Percentiles rank a stretch among this genome's conserved stretches.
Evolutionary conservation across 2,113 vertebrate species (phyloP).

Genomic region (Phylloscopus trochiloides): DNA sequence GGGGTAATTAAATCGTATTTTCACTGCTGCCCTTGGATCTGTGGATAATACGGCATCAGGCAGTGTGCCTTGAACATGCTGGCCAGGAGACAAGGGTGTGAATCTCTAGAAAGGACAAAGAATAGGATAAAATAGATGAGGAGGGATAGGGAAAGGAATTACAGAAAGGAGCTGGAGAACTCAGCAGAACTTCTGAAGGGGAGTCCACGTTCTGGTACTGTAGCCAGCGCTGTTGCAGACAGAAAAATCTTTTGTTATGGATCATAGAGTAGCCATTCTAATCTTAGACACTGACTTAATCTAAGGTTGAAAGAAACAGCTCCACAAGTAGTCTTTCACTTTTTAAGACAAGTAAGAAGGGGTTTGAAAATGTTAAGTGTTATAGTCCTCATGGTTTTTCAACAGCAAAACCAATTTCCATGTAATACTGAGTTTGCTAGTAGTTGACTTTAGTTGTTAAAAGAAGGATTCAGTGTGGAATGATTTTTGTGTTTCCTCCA

Average conservation of each 20-base stretch:
- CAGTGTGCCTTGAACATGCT: background rate
- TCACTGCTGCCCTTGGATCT: background rate
- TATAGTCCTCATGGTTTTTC: background rate
- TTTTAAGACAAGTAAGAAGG: background rate
- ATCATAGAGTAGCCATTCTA: background rate
- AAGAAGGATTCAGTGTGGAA: background rate
- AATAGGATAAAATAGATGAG: background rate
- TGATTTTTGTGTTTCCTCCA: background rate
- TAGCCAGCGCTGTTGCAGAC: background rate
- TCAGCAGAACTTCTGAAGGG: background rate
- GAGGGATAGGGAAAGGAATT: background rate
- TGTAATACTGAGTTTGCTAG: background rate
- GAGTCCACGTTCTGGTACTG: fast-evolving
- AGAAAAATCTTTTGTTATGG: background rate
- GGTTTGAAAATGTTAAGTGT: background rate
- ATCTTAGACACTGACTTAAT: background rate
- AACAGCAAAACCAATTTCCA: background rate
- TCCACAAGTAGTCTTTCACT: background rate
- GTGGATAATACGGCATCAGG: background rate
- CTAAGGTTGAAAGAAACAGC: background rate
- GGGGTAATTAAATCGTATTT: background rate
- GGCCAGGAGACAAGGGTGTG: background rate
- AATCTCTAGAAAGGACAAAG: background rate
- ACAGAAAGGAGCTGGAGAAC: background rate
- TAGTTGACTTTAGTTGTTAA: background rate